Conservation (phyloP, 2,797 vertebrate species). For the Percopsis omiscomaycus region DNA sequence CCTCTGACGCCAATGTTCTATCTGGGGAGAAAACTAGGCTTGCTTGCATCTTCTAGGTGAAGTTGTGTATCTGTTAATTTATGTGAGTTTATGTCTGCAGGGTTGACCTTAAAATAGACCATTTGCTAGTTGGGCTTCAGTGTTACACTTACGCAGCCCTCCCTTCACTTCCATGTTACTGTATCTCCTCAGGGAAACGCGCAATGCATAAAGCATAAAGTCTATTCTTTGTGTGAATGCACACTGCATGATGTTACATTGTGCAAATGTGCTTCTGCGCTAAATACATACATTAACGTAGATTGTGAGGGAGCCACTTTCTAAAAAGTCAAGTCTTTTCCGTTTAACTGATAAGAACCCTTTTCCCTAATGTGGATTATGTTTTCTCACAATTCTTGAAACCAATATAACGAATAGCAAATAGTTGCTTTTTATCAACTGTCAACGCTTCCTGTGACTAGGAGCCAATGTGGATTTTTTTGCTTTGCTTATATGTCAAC, state of each 20-base stretch:
- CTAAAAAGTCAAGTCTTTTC: neutral
- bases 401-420: neutral
- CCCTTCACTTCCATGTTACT: no score
- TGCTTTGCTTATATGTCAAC: constrained; percentile 20
- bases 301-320: neutral
- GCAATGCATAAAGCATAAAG: no score
- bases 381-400: neutral
- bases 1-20: neutral
- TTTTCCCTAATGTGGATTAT: neutral
- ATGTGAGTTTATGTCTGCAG: no score
- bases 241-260: neutral
- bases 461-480: constrained; percentile 8
- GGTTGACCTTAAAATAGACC: no score
- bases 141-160: no score
- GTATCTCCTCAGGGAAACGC: no score
- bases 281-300: no score
- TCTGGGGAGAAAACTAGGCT: neutral
- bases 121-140: no score
- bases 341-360: neutral
- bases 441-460: neutral
- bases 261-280: neutral
- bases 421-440: neutral
- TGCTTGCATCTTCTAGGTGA: neutral
- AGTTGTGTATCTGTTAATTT: no score
- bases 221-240: neutral